Evolutionary conservation across 1,140 invertebrate genomes (phyloP).

Genomic region (Hetaerina americana): DNA sequence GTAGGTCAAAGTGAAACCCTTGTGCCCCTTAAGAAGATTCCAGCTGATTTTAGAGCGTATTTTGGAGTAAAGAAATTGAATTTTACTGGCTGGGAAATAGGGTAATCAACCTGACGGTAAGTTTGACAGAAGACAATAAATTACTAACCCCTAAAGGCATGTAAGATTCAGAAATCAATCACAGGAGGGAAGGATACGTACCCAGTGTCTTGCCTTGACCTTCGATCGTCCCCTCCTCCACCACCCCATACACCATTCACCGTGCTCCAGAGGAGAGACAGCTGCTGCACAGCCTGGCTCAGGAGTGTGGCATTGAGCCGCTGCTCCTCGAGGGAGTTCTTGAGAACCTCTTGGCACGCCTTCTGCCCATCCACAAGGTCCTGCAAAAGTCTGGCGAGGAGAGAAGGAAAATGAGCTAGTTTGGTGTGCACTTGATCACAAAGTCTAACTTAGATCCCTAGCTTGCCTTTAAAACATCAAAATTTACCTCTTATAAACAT

Average conservation of each 20-base stretch:
- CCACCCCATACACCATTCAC: conserved; percentile 17
- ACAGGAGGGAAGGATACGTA: background rate
- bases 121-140: conserved; percentile 15
- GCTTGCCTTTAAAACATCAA: background rate
- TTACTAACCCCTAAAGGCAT: conserved; percentile 12
- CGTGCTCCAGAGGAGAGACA: conserved; percentile 18
- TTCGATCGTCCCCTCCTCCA: conserved; percentile 24
- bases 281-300: conserved; percentile 30
- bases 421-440: background rate
- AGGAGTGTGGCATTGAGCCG: conserved; percentile 37
- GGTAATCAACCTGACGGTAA: no score
- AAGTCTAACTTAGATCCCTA: background rate
- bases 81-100: no score
- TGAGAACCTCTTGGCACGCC: conserved; percentile 53
- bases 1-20: no score
- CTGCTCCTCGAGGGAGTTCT: conserved; percentile 56
- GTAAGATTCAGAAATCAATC: conserved; percentile 13
- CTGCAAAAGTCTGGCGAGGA: conserved; percentile 33
- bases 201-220: conserved; percentile 11
- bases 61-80: background rate
- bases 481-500: background rate
- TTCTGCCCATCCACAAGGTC: conserved; percentile 55
- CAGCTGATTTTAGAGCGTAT: background rate
- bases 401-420: background rate
- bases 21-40: background rate